Percentiles rank a stretch among this genome's conserved stretches.
phyloP scores from a whole-genome alignment of 2,797 vertebrate species.

The Babyrousa celebensis region DNA sequence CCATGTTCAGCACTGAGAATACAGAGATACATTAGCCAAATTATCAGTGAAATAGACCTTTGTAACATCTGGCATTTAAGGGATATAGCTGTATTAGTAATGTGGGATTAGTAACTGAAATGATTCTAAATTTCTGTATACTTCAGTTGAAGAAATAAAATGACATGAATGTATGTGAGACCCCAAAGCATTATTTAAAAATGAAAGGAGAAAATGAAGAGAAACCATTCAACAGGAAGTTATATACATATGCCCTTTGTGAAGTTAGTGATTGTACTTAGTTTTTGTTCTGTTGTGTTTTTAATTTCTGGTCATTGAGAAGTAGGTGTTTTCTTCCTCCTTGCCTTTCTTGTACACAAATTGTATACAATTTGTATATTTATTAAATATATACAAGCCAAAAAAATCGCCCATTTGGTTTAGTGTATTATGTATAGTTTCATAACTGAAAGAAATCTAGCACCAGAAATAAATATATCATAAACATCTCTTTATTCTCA shows the following conservation, averaged over 20 bases:
- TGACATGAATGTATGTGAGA: constrained; percentile 11
- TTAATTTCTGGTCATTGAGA: constrained; percentile 48
- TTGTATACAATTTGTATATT: background rate
- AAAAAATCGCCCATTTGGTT: background rate
- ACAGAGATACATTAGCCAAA: constrained; percentile 6
- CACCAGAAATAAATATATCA: background rate
- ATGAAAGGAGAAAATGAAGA: constrained; percentile 45
- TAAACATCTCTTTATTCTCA: constrained; percentile 22
- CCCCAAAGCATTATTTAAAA: background rate
- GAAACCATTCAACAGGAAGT: background rate
- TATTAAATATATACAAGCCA: background rate
- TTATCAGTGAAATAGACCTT: background rate
- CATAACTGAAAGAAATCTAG: constrained; percentile 32
- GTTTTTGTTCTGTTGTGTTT: background rate
- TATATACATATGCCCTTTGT: background rate
- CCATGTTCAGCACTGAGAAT: background rate
- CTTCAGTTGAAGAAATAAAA: constrained; percentile 26
- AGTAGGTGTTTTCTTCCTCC: background rate
- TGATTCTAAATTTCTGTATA: constrained; percentile 20
- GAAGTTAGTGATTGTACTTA: constrained; percentile 27
- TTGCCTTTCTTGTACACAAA: background rate
- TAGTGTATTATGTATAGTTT: constrained; percentile 34
- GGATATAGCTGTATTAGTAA: background rate
- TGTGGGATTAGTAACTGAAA: background rate
- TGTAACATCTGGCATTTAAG: constrained; percentile 33